Conservation (phyloP, 1,140 invertebrate species). For the Apis mellifera region Amel_HAv3.1 CM009942.2:4728501-4729000, state of each 20-base stretch:
- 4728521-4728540: too few relatives aligned
- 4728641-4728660: too few relatives aligned
- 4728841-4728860: slow-evolving; percentile 55
- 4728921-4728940: slow-evolving; percentile 75
- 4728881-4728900: slow-evolving; percentile 81
- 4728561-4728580: too few relatives aligned
- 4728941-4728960: slow-evolving; percentile 69
- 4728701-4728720: slow-evolving; percentile 36
- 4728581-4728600: too few relatives aligned
- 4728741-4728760: slow-evolving; percentile 35
- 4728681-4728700: too few relatives aligned
- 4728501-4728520: too few relatives aligned
- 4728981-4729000: slow-evolving; percentile 32
- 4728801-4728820: not conserved
- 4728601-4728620: too few relatives aligned
- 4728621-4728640: too few relatives aligned
- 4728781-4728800: slow-evolving; percentile 62
- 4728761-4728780: slow-evolving; percentile 29
- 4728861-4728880: slow-evolving; percentile 78
- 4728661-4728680: too few relatives aligned
- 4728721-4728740: slow-evolving; percentile 70
- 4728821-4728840: slow-evolving; percentile 8
- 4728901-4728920: slow-evolving; percentile 81
- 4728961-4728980: slow-evolving; percentile 48
- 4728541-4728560: too few relatives aligned